Evolutionary conservation across 2,797 vertebrate species (phyloP).

Genomic region (Lateolabrax maculatus): DNA sequence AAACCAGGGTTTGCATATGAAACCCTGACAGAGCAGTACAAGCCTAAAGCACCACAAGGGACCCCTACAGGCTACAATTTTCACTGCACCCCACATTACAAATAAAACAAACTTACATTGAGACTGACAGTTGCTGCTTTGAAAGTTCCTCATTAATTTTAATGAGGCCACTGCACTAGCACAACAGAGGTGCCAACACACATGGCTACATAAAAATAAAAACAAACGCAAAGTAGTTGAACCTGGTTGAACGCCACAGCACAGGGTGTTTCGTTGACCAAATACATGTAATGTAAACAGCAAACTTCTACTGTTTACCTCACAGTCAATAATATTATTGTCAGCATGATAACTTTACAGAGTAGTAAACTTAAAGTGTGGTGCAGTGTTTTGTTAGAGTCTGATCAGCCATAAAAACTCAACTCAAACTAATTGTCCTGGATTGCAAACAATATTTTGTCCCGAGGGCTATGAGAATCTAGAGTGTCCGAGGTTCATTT

Average conservation of each 20-base stretch:
- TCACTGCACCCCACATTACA: background rate
- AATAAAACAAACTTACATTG: too few species aligned
- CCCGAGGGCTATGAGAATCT: too few species aligned
- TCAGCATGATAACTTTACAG: background rate
- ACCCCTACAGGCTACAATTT: background rate
- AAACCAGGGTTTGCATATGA: too few species aligned
- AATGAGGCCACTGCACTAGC: background rate
- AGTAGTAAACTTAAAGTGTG: background rate
- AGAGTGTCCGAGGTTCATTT: too few species aligned
- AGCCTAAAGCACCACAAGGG: background rate
- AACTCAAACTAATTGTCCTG: background rate
- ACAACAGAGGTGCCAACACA: too few species aligned
- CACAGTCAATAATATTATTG: background rate
- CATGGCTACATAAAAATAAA: background rate
- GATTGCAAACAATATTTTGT: too few species aligned
- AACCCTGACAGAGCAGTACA: background rate
- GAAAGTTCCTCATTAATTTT: background rate
- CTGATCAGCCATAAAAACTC: background rate
- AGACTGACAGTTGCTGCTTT: background rate
- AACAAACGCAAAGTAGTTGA: background rate
- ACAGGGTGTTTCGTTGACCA: background rate
- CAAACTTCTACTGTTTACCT: background rate
- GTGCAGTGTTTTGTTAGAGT: background rate
- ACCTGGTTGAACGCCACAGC: background rate
- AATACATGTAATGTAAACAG: background rate